Conservation (phyloP, 2,113 vertebrate genomes). For the Platanista minor region DNA sequence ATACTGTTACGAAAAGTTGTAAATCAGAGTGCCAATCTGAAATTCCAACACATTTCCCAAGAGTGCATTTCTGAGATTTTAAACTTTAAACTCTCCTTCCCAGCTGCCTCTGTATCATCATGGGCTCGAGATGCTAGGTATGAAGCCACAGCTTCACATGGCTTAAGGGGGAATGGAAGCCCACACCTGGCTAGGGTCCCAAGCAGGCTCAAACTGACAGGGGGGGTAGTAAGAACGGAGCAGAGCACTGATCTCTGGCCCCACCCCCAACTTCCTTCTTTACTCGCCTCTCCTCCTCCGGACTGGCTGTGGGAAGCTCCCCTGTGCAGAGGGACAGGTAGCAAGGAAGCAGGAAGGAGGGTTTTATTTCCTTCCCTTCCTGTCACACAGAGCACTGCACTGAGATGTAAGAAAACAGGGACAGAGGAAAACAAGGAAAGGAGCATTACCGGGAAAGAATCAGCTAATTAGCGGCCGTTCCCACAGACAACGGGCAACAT, state of each 20-base stretch:
- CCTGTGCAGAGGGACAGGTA: background rate
- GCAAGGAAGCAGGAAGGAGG: background rate
- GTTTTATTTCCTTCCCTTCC: background rate
- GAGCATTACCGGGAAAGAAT: background rate
- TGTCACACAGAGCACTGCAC: background rate
- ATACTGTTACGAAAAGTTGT: background rate
- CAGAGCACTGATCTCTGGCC: accelerated
- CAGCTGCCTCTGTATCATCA: background rate
- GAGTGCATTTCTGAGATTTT: background rate
- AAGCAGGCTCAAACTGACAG: background rate
- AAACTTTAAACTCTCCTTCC: background rate
- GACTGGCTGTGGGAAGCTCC: background rate
- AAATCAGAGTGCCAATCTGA: background rate
- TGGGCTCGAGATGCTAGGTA: background rate
- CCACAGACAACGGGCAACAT: background rate
- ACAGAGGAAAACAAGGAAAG: background rate
- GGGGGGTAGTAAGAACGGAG: accelerated
- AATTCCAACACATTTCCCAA: background rate
- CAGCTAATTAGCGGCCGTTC: accelerated
- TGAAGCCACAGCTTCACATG: background rate
- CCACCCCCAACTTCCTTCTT: background rate
- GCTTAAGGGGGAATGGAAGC: background rate
- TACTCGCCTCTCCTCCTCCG: background rate
- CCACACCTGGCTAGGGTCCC: background rate
- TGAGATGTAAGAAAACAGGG: background rate